These are phyloP conservation scores for Hypolimnas misippus DNA, from an alignment of 2,888 invertebrate genomes.

Conservation along the genomic window DNA sequence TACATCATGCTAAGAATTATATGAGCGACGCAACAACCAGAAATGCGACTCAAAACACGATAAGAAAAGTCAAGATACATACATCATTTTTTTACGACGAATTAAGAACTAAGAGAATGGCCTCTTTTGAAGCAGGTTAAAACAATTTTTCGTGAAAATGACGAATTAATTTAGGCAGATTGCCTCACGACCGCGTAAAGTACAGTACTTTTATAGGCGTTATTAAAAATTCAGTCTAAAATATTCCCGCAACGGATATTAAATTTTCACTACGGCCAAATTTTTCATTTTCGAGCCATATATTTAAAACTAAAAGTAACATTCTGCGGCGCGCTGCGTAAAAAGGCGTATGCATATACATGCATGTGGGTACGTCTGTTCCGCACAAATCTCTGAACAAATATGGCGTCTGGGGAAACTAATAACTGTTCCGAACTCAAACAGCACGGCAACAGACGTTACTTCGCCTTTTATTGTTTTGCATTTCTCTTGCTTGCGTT, in stretches of 20 bases:
- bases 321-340: slow-evolving; percentile 1
- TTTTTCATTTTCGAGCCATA: slow-evolving; percentile 19
- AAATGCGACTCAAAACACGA: too few relatives aligned
- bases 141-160: background rate
- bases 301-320: slow-evolving; percentile 17
- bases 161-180: slow-evolving; percentile 9
- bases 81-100: too few relatives aligned
- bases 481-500: slow-evolving; percentile 23
- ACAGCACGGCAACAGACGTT: slow-evolving; percentile 28
- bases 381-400: slow-evolving; percentile 19
- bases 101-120: too few relatives aligned
- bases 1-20: too few relatives aligned
- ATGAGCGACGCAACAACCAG: too few relatives aligned
- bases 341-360: background rate
- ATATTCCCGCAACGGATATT: slow-evolving; percentile 23
- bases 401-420: slow-evolving; percentile 34
- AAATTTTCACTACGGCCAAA: slow-evolving; percentile 25
- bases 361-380: slow-evolving; percentile 2
- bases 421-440: slow-evolving; percentile 44
- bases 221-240: slow-evolving; percentile 36
- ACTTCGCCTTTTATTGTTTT: slow-evolving; percentile 27
- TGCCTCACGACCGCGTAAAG: slow-evolving; percentile 17
- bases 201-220: slow-evolving; percentile 24
- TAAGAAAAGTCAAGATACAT: too few relatives aligned
- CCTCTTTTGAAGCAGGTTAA: too few relatives aligned